Conservation (phyloP, 2,113 vertebrate species). For the Heteronetta atricapilla region DNA sequence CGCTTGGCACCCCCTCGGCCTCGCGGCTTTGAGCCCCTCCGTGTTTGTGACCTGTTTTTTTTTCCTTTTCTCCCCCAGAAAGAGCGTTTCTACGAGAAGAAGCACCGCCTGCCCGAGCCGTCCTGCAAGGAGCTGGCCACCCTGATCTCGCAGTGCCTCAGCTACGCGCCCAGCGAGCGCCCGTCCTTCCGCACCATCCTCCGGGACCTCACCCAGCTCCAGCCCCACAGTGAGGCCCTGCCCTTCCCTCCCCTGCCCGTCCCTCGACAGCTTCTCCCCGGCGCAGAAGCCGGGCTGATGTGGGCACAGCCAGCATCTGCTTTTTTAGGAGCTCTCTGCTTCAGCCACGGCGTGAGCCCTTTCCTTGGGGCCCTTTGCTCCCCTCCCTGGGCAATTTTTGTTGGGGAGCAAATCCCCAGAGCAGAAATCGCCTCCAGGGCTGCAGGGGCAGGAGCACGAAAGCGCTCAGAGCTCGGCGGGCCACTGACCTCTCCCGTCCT, state of each 20-base stretch:
- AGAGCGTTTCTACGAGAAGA: constrained; percentile 89
- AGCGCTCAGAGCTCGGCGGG: too few relatives aligned
- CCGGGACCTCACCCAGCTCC: constrained; percentile 86
- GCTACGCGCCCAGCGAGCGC: constrained; percentile 80
- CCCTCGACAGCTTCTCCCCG: neutral
- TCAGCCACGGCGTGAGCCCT: neutral
- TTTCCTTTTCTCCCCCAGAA: constrained; percentile 77
- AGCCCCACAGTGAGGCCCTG: constrained; percentile 79
- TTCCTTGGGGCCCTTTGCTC: neutral
- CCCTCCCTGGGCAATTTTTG: neutral
- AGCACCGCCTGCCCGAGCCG: constrained; percentile 80
- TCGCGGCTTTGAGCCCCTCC: neutral
- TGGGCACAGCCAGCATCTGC: too few relatives aligned
- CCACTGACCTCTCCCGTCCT: neutral
- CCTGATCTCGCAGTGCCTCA: constrained; percentile 88
- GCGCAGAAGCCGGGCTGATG: neutral
- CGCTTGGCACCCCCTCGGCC: too few relatives aligned
- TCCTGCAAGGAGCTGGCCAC: constrained; percentile 83
- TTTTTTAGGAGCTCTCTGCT: neutral
- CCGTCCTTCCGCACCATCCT: constrained; percentile 89
- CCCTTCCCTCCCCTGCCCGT: neutral
- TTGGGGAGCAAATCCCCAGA: too few relatives aligned
- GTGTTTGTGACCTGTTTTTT: neutral
- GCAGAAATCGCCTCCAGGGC: neutral
- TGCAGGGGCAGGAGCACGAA: neutral